These are phyloP conservation scores for Hypercompe scribonia DNA, from an alignment of 2,888 invertebrate genomes.

Conservation along the genomic window DNA sequence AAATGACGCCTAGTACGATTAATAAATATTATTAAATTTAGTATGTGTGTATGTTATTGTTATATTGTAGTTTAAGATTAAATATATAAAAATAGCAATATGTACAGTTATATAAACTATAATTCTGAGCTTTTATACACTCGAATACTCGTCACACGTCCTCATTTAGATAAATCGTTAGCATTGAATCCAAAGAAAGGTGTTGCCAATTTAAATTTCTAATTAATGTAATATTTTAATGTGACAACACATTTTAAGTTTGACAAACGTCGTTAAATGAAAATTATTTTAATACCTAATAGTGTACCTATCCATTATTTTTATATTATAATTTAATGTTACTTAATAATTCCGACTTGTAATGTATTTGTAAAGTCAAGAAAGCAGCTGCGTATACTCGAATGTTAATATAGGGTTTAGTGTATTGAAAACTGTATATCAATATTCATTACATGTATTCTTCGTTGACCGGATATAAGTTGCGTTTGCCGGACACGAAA, in stretches of 20 bases:
- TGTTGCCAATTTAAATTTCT: constrained; percentile 7
- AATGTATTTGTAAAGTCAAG: background rate
- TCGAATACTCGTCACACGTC: background rate
- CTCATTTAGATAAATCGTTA: background rate
- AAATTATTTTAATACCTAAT: background rate
- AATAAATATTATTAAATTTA: constrained; percentile 2
- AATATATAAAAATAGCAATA: constrained; percentile 1
- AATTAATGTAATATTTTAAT: background rate
- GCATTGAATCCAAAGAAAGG: constrained; percentile 1
- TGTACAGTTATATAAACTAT: background rate
- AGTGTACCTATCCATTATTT: background rate
- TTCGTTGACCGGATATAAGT: background rate
- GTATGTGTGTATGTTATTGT: constrained; percentile 3
- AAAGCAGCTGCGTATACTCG: background rate
- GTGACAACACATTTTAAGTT: background rate
- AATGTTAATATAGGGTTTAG: background rate
- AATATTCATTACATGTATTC: background rate
- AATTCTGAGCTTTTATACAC: background rate
- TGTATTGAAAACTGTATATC: background rate
- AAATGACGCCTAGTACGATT: constrained; percentile 8
- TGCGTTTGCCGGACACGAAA: background rate
- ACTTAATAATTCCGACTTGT: background rate
- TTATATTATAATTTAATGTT: background rate
- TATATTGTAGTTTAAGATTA: background rate
- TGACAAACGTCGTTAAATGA: background rate